Evolutionary conservation across 1,140 invertebrate species (phyloP).

Genomic region (Atta colombica): DNA sequence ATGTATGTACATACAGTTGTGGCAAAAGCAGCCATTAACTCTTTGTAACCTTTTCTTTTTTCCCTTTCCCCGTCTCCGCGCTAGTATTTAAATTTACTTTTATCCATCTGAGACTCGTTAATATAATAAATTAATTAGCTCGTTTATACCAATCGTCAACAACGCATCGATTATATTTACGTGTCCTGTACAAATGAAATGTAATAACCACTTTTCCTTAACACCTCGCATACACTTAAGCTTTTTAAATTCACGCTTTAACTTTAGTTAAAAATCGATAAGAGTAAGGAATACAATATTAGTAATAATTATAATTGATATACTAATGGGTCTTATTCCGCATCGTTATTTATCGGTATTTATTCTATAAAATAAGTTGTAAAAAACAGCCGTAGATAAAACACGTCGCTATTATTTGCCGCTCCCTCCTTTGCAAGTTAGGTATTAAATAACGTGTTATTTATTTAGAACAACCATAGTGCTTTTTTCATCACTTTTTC

Average conservation of each 20-base stretch:
- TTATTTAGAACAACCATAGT: slow-evolving; percentile 73
- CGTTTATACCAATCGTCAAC: slow-evolving; percentile 75
- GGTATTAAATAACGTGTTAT: slow-evolving; percentile 75
- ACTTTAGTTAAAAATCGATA: slow-evolving; percentile 74
- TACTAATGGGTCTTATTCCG: slow-evolving; percentile 70
- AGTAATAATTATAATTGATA: slow-evolving; percentile 76
- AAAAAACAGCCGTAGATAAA: slow-evolving; percentile 69
- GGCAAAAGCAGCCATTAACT: slow-evolving; percentile 70
- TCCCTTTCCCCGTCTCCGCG: slow-evolving; percentile 38
- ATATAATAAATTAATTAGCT: slow-evolving; percentile 81
- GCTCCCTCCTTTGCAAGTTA: slow-evolving; percentile 61
- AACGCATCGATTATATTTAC: slow-evolving; percentile 75
- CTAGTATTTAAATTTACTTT: slow-evolving; percentile 77
- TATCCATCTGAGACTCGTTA: slow-evolving; percentile 80
- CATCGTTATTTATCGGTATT: slow-evolving; percentile 65
- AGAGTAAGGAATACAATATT: slow-evolving; percentile 75
- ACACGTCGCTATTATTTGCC: slow-evolving; percentile 34
- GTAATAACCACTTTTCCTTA: slow-evolving; percentile 56
- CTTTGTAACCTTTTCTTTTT: slow-evolving; percentile 62
- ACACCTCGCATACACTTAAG: slow-evolving; percentile 68
- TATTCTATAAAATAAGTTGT: slow-evolving; percentile 74
- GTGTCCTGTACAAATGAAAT: slow-evolving; percentile 70
- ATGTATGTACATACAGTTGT: slow-evolving; percentile 68
- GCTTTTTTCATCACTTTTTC: slow-evolving; percentile 66
- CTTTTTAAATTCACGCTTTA: slow-evolving; percentile 76